Base-by-base conservation (phyloP, 2,888 invertebrate species). In the Andricus curvator region DNA sequence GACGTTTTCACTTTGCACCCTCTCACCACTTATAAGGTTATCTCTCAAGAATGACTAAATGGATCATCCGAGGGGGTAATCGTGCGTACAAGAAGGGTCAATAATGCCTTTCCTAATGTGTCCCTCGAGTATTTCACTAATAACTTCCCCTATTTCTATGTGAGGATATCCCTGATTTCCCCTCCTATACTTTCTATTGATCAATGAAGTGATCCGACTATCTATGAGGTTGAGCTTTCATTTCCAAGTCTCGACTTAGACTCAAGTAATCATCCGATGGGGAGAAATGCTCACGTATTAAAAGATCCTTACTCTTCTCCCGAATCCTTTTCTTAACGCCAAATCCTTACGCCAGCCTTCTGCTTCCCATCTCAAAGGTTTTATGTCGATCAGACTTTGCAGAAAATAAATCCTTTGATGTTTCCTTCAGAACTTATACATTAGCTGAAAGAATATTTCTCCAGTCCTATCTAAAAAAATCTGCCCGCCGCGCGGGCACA, bases 1-100 rank as follows among this genome's bases (percentile, higher is more conserved):
- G 51, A 33, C 56, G 29, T 74, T 51, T 51, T 33, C 51, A 74
- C 51, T 74, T 74, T 33, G 56, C 74, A 74, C 74, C 74, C 51
- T 74, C 51, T 33, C 33, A 51, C 51, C 6, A 17, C 51, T 74
- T 13, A 74, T 29, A 6, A 33, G 20, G 1, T 56, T 74, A 37
- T 74, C 74, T 70, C 70, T 74, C 74, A 74, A 56, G 56, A 33
- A 74, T 33, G 74, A 74, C 33, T 33, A 56, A 74, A 74, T 56
- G 56, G 33, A 74, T 33, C 33, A 74, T 56, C 29, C 20, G 56
- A 74, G 74, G 22, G 37, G 70, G 70, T 48, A 22, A 74, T 33
- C 74, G 37, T 74, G 74, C 56, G 56, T 74, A 56, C 33, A 56
- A 74, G 11, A 56, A 6, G 56, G 74, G 56, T 74, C 74, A 56